Evolutionary conservation across 2,797 vertebrate species (phyloP).

Genomic region (Tympanoctomys barrerae): DNA sequence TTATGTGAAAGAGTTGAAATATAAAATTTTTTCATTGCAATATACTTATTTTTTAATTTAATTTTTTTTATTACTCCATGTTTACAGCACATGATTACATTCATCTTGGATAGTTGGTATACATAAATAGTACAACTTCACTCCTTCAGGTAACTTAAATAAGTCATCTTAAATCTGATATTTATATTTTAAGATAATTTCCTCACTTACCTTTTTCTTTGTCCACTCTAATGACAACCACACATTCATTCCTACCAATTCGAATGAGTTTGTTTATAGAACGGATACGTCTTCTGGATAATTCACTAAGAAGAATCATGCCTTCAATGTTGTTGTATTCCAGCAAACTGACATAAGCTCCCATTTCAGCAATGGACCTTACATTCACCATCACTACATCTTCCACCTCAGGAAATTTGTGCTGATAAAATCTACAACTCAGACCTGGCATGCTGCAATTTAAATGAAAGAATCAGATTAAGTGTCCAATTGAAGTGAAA

Average conservation of each 20-base stretch:
- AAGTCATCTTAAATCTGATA: constrained; percentile 10
- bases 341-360: constrained; percentile 98
- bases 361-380: constrained; percentile 99
- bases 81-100: background rate
- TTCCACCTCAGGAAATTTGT: constrained; percentile 99
- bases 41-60: background rate
- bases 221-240: constrained; percentile 99
- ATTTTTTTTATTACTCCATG: background rate
- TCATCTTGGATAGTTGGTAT: background rate
- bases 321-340: constrained; percentile 99
- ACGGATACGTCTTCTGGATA: constrained; percentile 97
- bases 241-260: constrained; percentile 98
- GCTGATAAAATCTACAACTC: constrained; percentile 99
- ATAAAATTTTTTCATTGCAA: background rate
- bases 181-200: background rate
- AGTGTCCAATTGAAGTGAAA: constrained; percentile 51
- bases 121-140: background rate
- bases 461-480: constrained; percentile 66
- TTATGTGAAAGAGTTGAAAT: constrained; percentile 17
- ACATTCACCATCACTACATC: constrained; percentile 99
- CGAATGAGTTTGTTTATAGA: constrained; percentile 99
- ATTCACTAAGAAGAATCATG: constrained; percentile 99
- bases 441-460: constrained; percentile 95
- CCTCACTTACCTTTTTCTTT: constrained; percentile 96
- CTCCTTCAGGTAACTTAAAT: background rate